phyloP scores from a whole-genome alignment of 92 coral and sea anemone genomes.

The Virgularia gustaviana region DNA sequence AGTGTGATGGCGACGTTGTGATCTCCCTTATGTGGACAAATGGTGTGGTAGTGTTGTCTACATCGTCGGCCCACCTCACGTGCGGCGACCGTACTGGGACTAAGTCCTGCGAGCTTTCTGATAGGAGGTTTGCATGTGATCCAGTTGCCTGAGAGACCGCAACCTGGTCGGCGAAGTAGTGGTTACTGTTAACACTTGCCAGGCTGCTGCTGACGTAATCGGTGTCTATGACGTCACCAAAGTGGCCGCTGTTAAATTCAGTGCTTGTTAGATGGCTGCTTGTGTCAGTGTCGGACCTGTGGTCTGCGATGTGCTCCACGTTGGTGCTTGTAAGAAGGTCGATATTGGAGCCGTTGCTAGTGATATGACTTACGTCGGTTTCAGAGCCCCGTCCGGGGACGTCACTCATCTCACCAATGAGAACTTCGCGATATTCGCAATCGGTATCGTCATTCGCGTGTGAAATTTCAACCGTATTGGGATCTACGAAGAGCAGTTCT shows the following conservation, averaged over 20 bases:
- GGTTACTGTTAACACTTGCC: not conserved
- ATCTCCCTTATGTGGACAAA: conserved; percentile 28
- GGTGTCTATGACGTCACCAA: not conserved
- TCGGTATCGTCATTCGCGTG: too few species aligned
- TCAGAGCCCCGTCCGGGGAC: not conserved
- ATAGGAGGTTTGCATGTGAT: too few species aligned
- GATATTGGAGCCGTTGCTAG: not conserved
- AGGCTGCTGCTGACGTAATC: not conserved
- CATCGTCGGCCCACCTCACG: conserved; percentile 33
- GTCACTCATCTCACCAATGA: not conserved
- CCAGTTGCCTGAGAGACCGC: not conserved
- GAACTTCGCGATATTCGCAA: too few species aligned
- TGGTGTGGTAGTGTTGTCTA: not conserved
- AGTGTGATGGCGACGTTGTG: conserved; percentile 26
- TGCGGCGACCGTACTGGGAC: conserved; percentile 2
- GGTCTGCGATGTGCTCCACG: too few species aligned
- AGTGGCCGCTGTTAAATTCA: not conserved
- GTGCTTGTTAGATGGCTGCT: not conserved
- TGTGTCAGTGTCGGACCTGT: not conserved
- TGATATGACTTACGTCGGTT: not conserved
- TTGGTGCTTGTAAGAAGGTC: too few species aligned
- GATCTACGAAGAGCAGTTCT: too few species aligned
- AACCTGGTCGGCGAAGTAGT: not conserved
- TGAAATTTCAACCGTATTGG: too few species aligned
- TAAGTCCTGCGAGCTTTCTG: not conserved